These are phyloP conservation scores for Maccullochella peelii DNA, from an alignment of 2,113 vertebrate genomes.

Conservation along the genomic window DNA sequence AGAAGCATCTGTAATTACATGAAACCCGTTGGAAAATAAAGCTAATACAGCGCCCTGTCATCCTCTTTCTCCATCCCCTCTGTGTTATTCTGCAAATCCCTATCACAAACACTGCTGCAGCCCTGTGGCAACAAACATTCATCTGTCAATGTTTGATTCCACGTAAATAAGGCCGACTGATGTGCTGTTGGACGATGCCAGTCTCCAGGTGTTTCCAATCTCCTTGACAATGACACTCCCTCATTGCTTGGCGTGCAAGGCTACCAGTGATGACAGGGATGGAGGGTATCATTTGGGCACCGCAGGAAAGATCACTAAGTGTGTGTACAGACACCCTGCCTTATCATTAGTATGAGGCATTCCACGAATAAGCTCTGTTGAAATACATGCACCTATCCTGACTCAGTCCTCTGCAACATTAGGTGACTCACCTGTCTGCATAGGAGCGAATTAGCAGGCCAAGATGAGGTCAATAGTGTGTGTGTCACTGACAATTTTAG, in stretches of 20 bases:
- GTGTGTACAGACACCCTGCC: slow-evolving; percentile 50
- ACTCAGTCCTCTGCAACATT: slow-evolving; percentile 41
- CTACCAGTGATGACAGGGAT: slow-evolving; percentile 65
- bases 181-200: slow-evolving; percentile 43
- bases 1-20: slow-evolving; percentile 63
- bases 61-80: slow-evolving; percentile 18
- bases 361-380: slow-evolving; percentile 37
- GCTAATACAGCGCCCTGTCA: slow-evolving; percentile 41
- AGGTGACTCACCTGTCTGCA: slow-evolving; percentile 60
- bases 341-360: slow-evolving; percentile 67
- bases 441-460: slow-evolving; percentile 27
- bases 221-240: slow-evolving; percentile 46
- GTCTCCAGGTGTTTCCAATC: slow-evolving; percentile 73
- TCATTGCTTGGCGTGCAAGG: slow-evolving; percentile 47
- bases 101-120: slow-evolving; percentile 54
- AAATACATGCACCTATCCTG: slow-evolving; percentile 36
- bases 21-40: slow-evolving; percentile 49
- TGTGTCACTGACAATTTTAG: slow-evolving; percentile 43
- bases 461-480: slow-evolving; percentile 41
- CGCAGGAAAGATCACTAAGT: slow-evolving; percentile 60
- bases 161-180: slow-evolving; percentile 56
- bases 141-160: slow-evolving; percentile 66
- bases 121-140: slow-evolving; percentile 58
- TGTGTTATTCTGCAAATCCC: slow-evolving; percentile 42
- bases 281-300: slow-evolving; percentile 73